Evolutionary conservation across 2,888 invertebrate genomes (phyloP), one percentile per base, ranked within the genome.

Genomic region (Cephus runcator): DNA sequence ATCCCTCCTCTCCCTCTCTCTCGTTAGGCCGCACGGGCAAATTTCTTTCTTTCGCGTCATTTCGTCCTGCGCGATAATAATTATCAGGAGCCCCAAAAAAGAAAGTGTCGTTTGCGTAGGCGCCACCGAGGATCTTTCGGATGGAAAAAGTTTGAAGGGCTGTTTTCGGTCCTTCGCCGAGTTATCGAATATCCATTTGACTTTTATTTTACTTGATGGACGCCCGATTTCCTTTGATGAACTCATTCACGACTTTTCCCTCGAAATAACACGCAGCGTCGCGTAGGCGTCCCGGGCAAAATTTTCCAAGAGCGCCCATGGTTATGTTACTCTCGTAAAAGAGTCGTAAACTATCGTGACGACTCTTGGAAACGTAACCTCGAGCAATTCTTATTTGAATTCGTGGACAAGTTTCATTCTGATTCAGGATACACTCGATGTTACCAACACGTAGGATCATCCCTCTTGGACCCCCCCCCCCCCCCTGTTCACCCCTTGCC

Each of bases 51-150:
- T 56, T 56, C 56, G 56, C 40, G 40, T 56, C 56, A 56, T 56
- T 56, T 56, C 23, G 56, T 23, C 56, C 23, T 56, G 56, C 23
- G 9, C 23, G 56, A 23, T 56, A 56, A 56, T 23, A 56, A 56
- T 56, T 56, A 56, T 56, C 56, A 9, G 56, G 23, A 35, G 9
- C 9, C 56, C 23, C 23, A 56, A 56, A 56, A 56, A 23, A 34
- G 34, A 34, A 56, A 23, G 80, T 81, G 83, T 83, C 83, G 80
- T 83, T 84, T 81, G 81, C 80, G 75, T n/a, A 80, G 78, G 76
- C 74, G 12, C 69, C 23, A 23, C 69, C 23, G 3, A 56, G 56
- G 23, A 56, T 56, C 23, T 9, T 56, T 56, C 23, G 9, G 56
- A 9, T 9, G 23, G 9, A 56, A 56, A 56, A 56, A 56, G 23